Conservation (phyloP, 2,888 invertebrate species). For the Cloeon dipterum region DNA sequence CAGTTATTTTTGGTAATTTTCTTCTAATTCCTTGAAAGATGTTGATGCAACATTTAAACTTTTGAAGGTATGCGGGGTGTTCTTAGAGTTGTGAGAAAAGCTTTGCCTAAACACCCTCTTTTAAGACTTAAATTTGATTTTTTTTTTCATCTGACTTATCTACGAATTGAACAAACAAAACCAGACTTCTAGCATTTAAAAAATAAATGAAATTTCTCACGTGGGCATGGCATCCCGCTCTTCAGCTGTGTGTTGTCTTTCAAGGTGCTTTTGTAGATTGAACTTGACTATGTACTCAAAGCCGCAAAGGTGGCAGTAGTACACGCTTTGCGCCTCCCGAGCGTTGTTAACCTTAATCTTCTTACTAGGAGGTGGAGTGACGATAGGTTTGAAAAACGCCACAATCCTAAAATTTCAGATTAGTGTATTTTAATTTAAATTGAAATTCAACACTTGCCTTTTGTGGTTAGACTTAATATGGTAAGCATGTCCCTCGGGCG, state of each 20-base stretch:
- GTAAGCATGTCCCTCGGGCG: conserved; percentile 29
- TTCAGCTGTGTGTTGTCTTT: conserved; percentile 27
- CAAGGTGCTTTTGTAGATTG: conserved; percentile 34
- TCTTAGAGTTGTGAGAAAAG: too few relatives aligned
- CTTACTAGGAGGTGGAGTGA: conserved; percentile 26
- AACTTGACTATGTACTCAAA: conserved; percentile 41
- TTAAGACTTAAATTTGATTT: too few relatives aligned
- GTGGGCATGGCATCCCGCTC: conserved; percentile 18
- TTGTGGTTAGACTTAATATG: conserved; percentile 26
- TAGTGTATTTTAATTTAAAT: not conserved
- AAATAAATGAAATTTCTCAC: conserved; percentile 8
- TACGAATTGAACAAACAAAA: too few relatives aligned
- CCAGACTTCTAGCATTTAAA: too few relatives aligned
- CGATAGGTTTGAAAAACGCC: conserved; percentile 21
- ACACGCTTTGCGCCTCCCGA: conserved; percentile 25
- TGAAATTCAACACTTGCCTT: conserved; percentile 13
- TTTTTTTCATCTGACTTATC: too few relatives aligned
- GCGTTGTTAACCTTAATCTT: conserved; percentile 26
- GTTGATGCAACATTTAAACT: too few relatives aligned
- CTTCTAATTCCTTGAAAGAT: too few relatives aligned
- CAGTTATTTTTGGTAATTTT: too few relatives aligned
- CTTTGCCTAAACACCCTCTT: too few relatives aligned
- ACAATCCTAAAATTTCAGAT: conserved; percentile 14
- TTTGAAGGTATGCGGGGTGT: too few relatives aligned
- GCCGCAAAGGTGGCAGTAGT: conserved; percentile 34